Base-by-base conservation (phyloP, 2,113 vertebrate species). In the Dasyurus viverrinus region DNA sequence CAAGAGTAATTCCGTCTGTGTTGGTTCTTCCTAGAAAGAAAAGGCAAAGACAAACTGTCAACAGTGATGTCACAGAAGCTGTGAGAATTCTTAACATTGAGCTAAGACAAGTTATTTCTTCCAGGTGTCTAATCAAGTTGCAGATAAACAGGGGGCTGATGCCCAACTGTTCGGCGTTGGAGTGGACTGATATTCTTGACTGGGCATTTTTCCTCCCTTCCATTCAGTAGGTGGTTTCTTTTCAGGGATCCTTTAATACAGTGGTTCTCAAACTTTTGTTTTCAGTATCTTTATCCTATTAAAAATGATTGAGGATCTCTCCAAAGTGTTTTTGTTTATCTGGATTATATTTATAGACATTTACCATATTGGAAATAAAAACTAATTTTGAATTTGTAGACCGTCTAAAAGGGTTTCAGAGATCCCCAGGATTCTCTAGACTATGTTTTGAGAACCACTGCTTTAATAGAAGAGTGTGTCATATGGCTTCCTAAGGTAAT, bases 1-100 rank as follows among this genome's bases (percentile, higher is more conserved):
- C 93, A 76, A 76, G 68, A 22, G 6, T 76, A 76, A 76, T 76
- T 76, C 68, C 68, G 68, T 95, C 91, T 93, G 94, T 95, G 96
- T 93, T 96, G 92, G 97, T 96, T 93, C 96, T 92, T 96, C 97
- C 94, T 95, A 97, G 93, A 91, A 90, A 92, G 96, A 95, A 97
- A 30, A 92, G 60, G 90, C 95, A 94, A 3, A 19, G 93, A 96
- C 47, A 95, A 92, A 94, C 22, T 46, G 91, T 60, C 93, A 94
- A 92, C 53, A 95, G 68, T 42, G 92, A 90, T 92, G 14, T n/a
- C 4, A 76, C 36, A 93, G 57, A 48, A 90, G 89, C 50, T 89
- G 84, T 91, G 16, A 52, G 93, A 95, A 96, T 50, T 50, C 91
- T 84, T 23, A 91, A 0, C 57, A 92, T 23, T 89, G 12, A 93